Conservation (phyloP, 2,888 invertebrate genomes). For the Metalampra italica region DNA sequence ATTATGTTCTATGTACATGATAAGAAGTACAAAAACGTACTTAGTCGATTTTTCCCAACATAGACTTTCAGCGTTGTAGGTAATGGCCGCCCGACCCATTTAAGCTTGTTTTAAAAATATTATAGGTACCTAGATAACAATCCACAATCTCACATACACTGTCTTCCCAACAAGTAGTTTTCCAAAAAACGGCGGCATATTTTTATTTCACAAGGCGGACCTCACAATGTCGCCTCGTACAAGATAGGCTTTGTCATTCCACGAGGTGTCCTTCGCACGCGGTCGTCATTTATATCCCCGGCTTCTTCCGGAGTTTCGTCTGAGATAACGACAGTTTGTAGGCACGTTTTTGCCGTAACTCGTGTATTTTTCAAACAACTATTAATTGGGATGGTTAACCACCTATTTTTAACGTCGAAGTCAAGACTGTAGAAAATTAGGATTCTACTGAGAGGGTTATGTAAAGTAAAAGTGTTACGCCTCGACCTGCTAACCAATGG, state of each 20-base stretch:
- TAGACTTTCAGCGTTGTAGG: too few relatives aligned
- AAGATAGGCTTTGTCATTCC: conserved; percentile 15
- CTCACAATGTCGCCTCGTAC: not conserved
- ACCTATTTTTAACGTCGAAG: too few relatives aligned
- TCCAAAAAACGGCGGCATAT: not conserved
- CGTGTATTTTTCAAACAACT: conserved; percentile 3
- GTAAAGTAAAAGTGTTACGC: too few relatives aligned
- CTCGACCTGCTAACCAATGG: too few relatives aligned
- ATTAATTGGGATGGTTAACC: not conserved
- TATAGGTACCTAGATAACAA: too few relatives aligned
- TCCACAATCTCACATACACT: not conserved
- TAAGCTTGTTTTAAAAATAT: too few relatives aligned
- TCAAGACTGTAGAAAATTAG: too few relatives aligned
- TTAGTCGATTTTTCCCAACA: too few relatives aligned
- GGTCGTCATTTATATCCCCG: conserved; percentile 18
- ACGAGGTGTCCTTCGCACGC: conserved; percentile 21
- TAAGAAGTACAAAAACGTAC: too few relatives aligned
- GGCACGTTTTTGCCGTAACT: conserved; percentile 15
- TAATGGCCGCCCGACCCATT: too few relatives aligned
- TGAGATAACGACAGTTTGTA: conserved; percentile 17
- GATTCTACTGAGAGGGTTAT: too few relatives aligned
- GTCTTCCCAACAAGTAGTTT: not conserved
- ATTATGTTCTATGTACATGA: too few relatives aligned
- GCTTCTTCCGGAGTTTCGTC: not conserved
- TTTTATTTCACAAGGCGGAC: not conserved